phyloP scores from a whole-genome alignment of 2,113 vertebrate species.

The Thomomys bottae region DNA sequence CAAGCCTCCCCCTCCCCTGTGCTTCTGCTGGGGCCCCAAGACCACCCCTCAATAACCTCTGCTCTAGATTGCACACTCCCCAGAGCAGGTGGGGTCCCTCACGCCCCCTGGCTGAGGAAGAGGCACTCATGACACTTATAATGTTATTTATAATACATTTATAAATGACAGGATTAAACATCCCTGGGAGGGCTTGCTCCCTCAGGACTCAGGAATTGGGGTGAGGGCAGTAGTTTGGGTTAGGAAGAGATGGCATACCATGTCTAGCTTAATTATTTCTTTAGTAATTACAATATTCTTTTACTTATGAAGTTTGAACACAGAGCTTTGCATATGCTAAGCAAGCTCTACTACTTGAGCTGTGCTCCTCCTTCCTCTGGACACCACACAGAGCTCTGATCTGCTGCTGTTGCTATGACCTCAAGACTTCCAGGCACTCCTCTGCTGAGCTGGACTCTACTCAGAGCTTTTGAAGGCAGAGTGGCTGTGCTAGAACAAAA shows the following conservation, averaged over 20 bases:
- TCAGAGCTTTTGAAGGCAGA: background rate
- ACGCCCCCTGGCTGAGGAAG: background rate
- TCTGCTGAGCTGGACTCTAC: accelerated
- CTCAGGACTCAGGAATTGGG: background rate
- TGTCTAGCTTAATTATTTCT: background rate
- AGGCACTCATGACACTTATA: background rate
- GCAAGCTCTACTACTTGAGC: too few relatives aligned
- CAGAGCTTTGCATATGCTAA: too few relatives aligned
- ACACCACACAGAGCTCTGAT: background rate
- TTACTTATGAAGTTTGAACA: too few relatives aligned
- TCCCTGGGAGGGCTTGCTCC: background rate
- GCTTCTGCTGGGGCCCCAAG: background rate
- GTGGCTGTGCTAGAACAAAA: background rate
- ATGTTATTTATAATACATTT: too few relatives aligned
- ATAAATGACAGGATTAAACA: background rate
- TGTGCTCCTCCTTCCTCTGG: too few relatives aligned
- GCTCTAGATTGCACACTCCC: background rate
- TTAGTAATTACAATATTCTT: too few relatives aligned
- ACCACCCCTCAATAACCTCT: background rate
- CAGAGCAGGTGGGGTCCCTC: background rate
- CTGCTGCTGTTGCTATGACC: background rate
- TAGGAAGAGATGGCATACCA: background rate
- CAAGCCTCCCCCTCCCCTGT: too few relatives aligned
- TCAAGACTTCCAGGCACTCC: accelerated
- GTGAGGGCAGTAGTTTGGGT: background rate